Conservation (phyloP, 2,888 invertebrate species). For the Pocota personata region DNA sequence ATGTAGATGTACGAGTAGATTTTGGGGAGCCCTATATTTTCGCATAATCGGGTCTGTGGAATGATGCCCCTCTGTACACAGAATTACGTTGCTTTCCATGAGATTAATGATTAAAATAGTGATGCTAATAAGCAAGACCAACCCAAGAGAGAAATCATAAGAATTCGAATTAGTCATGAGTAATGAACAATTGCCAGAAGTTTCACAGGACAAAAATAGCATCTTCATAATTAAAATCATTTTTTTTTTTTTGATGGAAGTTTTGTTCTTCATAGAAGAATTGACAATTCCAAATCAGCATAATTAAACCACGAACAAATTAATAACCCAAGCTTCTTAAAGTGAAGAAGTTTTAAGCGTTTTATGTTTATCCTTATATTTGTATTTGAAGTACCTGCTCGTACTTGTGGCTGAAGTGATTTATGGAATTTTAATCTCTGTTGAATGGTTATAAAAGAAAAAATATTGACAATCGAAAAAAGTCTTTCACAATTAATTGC, state of each 20-base stretch:
- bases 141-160: too few species aligned
- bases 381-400: not conserved
- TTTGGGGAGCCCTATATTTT: too few species aligned
- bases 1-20: too few species aligned
- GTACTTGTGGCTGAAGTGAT: conserved; percentile 32
- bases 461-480: conserved; percentile 23
- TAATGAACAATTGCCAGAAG: not conserved
- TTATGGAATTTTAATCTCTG: conserved; percentile 80
- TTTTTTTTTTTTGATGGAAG: not conserved
- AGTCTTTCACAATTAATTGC: conserved; percentile 54
- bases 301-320: conserved; percentile 32
- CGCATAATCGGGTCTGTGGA: too few species aligned
- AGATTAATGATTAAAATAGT: too few species aligned
- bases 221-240: not conserved
- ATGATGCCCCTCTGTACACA: too few species aligned
- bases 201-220: not conserved
- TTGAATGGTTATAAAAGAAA: conserved; percentile 90
- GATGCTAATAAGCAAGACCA: too few species aligned
- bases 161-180: too few species aligned
- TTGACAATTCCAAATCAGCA: conserved; percentile 28
- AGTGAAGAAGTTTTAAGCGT: not conserved
- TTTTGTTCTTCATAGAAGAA: not conserved
- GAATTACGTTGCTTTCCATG: too few species aligned
- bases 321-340: not conserved
- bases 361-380: not conserved